Evolutionary conservation across 2,113 vertebrate species (phyloP).

Genomic region (Ailurus styani): DNA sequence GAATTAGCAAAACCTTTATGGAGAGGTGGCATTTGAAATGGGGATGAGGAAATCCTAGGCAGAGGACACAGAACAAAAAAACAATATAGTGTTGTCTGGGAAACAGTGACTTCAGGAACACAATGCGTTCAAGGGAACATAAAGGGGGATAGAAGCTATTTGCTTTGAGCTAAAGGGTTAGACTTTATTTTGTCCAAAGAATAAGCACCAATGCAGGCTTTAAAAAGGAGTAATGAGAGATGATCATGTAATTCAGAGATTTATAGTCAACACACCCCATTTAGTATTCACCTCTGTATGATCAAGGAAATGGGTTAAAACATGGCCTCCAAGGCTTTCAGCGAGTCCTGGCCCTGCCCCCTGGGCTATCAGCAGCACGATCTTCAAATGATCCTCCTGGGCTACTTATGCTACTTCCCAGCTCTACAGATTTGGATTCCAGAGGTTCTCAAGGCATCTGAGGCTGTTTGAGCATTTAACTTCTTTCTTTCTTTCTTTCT

Average conservation of each 20-base stretch:
- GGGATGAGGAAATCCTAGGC: not conserved
- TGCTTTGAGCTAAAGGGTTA: not conserved
- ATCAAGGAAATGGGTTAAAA: not conserved
- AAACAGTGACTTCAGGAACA: not conserved
- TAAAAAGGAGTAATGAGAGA: not conserved
- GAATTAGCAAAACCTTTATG: not conserved
- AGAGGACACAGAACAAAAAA: not conserved
- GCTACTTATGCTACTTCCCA: rapidly evolving
- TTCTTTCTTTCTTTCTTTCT: too few relatives aligned
- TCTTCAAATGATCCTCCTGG: rapidly evolving
- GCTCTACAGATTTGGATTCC: not conserved
- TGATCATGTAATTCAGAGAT: not conserved
- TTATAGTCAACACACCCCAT: rapidly evolving
- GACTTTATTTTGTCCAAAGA: not conserved
- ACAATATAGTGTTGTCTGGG: rapidly evolving
- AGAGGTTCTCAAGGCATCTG: not conserved
- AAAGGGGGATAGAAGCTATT: not conserved
- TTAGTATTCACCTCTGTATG: not conserved
- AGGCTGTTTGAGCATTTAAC: not conserved
- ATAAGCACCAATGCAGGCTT: not conserved
- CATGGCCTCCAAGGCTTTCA: rapidly evolving
- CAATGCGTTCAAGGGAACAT: too few relatives aligned
- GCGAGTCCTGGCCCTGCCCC: rapidly evolving
- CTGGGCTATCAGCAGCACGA: rapidly evolving
- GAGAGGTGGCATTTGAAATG: not conserved